Conservation (phyloP, 2,797 vertebrate species). For the Tragelaphus eurycerus region DNA sequence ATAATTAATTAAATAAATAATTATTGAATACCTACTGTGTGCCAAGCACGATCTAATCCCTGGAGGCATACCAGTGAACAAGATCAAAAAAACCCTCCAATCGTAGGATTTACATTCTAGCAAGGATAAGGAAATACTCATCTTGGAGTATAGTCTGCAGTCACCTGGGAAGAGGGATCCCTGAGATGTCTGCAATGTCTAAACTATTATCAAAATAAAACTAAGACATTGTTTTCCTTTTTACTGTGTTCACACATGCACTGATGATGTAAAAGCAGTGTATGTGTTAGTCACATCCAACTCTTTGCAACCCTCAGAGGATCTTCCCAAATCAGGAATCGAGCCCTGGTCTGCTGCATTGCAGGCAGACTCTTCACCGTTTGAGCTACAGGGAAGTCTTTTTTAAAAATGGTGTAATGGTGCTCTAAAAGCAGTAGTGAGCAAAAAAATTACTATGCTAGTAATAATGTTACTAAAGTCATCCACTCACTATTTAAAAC, state of each 20-base stretch:
- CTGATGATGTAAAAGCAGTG: not conserved
- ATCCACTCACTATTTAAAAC: not conserved
- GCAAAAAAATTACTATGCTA: not conserved
- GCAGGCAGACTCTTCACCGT: not conserved
- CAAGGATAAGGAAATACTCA: not conserved
- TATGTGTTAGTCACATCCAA: not conserved
- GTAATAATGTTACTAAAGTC: not conserved
- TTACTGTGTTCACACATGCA: not conserved
- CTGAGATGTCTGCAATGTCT: not conserved
- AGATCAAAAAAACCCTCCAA: not conserved
- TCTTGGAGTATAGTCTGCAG: not conserved
- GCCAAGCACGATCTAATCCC: not conserved
- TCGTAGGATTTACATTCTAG: not conserved
- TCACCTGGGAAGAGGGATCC: not conserved
- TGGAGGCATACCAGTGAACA: not conserved
- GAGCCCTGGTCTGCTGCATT: not conserved
- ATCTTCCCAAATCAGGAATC: not conserved
- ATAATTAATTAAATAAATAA: not conserved
- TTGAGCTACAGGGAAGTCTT: not conserved
- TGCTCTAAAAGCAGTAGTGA: not conserved
- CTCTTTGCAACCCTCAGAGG: not conserved
- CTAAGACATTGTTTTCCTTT: slow-evolving; percentile 16
- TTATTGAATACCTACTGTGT: not conserved
- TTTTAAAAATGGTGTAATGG: not conserved
- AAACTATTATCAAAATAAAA: slow-evolving; percentile 1